Base-by-base conservation (phyloP, 1,140 invertebrate genomes). In the Heliothis subflexa region DNA sequence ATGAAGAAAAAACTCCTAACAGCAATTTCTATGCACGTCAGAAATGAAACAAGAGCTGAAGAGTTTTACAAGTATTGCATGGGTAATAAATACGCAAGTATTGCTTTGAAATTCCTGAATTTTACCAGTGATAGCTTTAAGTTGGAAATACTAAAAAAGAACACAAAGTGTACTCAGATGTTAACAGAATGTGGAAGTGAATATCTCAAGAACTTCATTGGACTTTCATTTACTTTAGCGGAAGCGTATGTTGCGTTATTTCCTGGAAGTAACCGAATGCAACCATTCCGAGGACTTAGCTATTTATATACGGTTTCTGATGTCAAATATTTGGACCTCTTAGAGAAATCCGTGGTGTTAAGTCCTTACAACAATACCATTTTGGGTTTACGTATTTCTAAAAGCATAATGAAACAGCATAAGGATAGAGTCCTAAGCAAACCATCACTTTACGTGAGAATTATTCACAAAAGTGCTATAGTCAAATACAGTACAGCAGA, bases 381-480 rank as follows among this genome's bases (percentile, higher is more conserved):
- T 52, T 78, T 91, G 55, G 85, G 88, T 18, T 62, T 78, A 12
- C 78, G 81, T 72, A 80, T 88, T 66, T 90, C 91, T 59, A 90
- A 87, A 80, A 72, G 86, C 71, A 91, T 92, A 40, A 86, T 91
- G 61, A 85, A 74, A 0, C 86, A 87, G 28, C 83, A 92, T 70
- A 92, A 91, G 73, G 47, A 81, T 7, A 78, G 87, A 75, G 82
- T 92, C n/a, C 59, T 87, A 10, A 75, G 78, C 0, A 83, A 83
- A 3, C 84, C 88, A 28, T 50, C 55, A 14, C 55, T 89, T 14
- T 92, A 91, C 70, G 18, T 91, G 14, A 64, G 73, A 3, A 75
- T 82, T 62, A 16, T 92, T 21, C 81, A 88, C 68, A 81, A 74
- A 72, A 82, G 25, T 9, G 80, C 83, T 5, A 61, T 91, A 28